phyloP scores from a whole-genome alignment of 2,113 vertebrate species.

The Pseudorhombus dupliciocellatus region DNA sequence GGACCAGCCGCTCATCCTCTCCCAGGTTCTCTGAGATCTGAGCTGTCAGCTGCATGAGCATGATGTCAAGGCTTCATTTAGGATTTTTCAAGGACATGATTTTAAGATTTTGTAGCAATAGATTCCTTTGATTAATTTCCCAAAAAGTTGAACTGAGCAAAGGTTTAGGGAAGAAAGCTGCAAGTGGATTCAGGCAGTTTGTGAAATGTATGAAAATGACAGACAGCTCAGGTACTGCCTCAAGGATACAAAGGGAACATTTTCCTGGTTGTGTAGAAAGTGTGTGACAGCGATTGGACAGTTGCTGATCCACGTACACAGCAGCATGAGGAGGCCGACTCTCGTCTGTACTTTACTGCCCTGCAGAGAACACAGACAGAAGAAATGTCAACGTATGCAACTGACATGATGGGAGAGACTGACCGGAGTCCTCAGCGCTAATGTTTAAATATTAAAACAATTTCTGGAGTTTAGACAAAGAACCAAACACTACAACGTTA shows the following conservation, averaged over 20 bases:
- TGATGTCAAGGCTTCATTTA: constrained; percentile 80
- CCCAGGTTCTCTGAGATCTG: constrained; percentile 99
- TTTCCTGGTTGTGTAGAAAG: constrained; percentile 97
- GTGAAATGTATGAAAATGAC: neutral
- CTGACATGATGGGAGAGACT: neutral
- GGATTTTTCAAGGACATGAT: neutral
- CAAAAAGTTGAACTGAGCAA: neutral
- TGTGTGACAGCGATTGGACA: constrained; percentile 98
- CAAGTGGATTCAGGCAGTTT: neutral
- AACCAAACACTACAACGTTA: neutral
- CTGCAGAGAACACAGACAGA: constrained; percentile 74
- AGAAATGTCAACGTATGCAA: constrained; percentile 4
- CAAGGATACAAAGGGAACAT: constrained; percentile 98
- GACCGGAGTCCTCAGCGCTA: neutral
- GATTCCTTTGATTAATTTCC: neutral
- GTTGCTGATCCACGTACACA: constrained; percentile 97
- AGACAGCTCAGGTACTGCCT: neutral
- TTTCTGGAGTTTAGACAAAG: too few relatives aligned
- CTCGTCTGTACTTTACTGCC: constrained; percentile 98
- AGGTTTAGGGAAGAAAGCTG: too few relatives aligned
- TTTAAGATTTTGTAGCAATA: neutral
- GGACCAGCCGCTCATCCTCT: constrained; percentile 95
- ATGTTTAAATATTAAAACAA: neutral
- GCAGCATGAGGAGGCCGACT: constrained; percentile 95
- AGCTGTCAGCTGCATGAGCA: constrained; percentile 88